Conservation (phyloP, 2,113 vertebrate genomes). For the Accipiter virgatus region DNA sequence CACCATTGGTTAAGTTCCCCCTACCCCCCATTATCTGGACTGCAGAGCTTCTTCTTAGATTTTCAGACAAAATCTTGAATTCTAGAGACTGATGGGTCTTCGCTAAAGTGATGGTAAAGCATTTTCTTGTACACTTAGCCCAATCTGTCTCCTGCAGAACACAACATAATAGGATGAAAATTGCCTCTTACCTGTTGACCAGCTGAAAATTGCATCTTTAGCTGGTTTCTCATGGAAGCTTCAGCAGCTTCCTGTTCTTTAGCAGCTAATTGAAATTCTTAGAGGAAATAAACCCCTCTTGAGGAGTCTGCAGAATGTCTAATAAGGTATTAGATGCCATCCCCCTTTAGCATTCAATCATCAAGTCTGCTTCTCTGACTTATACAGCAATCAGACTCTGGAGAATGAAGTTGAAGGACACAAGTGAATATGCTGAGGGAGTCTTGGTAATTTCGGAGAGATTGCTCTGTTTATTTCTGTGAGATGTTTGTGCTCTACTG, state of each 20-base stretch:
- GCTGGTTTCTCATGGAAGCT: slow-evolving; percentile 50
- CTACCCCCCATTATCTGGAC: neutral
- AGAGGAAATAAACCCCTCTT: slow-evolving; percentile 45
- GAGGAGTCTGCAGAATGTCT: slow-evolving; percentile 42
- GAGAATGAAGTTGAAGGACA: slow-evolving; percentile 16
- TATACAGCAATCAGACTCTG: slow-evolving; percentile 28
- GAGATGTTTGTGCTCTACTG: neutral
- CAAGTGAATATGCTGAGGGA: neutral
- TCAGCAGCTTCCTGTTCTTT: slow-evolving; percentile 44
- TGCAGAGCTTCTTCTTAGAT: neutral
- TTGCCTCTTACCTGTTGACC: slow-evolving; percentile 60
- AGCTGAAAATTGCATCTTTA: slow-evolving; percentile 58
- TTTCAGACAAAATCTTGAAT: slow-evolving; percentile 16
- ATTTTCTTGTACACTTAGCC: slow-evolving; percentile 41
- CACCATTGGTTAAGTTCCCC: neutral
- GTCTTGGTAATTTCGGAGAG: neutral
- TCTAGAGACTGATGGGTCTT: neutral
- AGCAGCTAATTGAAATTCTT: slow-evolving; percentile 63
- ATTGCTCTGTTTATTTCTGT: neutral
- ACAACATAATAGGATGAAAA: slow-evolving; percentile 62
- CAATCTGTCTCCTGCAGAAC: slow-evolving; percentile 54
- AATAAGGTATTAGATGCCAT: slow-evolving; percentile 1
- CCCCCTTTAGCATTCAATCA: slow-evolving; percentile 19
- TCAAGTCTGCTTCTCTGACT: slow-evolving; percentile 1
- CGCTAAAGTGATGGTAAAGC: neutral